A percentile compares a stretch with the other conserved stretches of the same genome.
Conservation (phyloP, 2,797 vertebrate species). For the Gorsachius magnificus region DNA sequence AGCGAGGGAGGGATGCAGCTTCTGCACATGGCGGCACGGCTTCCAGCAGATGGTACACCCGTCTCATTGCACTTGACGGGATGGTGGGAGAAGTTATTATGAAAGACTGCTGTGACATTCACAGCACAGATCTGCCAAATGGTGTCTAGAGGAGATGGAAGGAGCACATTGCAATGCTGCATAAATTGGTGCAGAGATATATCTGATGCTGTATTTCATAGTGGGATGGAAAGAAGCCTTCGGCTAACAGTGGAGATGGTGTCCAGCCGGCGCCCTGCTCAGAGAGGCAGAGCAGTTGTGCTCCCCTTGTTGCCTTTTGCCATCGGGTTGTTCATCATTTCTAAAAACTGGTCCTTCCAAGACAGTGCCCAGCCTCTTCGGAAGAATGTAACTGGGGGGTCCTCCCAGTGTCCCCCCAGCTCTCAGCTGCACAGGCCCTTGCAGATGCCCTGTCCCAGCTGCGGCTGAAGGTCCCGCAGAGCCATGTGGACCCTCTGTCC, state of each 20-base stretch:
- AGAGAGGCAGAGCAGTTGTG: background rate
- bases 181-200: conserved; percentile 31
- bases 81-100: conserved; percentile 60
- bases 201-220: background rate
- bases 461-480: background rate
- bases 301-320: background rate
- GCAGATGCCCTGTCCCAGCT: rapidly evolving
- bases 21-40: background rate
- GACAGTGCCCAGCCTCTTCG: background rate
- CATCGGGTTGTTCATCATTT: rapidly evolving
- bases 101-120: conserved; percentile 66
- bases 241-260: rapidly evolving
- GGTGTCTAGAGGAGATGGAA: conserved; percentile 38
- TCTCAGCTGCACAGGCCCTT: background rate
- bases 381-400: rapidly evolving
- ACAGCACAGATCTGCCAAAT: conserved; percentile 65
- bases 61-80: conserved; percentile 24
- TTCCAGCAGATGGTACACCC: conserved; percentile 46
- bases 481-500: background rate
- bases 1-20: background rate
- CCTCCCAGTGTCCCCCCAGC: background rate
- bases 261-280: background rate
- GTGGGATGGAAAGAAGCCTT: background rate
- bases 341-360: background rate
- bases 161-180: background rate